Percentiles rank a stretch among this genome's conserved stretches.
Evolutionary conservation across 2,888 invertebrate species (phyloP).

Genomic region (Heliconius aoede): DNA sequence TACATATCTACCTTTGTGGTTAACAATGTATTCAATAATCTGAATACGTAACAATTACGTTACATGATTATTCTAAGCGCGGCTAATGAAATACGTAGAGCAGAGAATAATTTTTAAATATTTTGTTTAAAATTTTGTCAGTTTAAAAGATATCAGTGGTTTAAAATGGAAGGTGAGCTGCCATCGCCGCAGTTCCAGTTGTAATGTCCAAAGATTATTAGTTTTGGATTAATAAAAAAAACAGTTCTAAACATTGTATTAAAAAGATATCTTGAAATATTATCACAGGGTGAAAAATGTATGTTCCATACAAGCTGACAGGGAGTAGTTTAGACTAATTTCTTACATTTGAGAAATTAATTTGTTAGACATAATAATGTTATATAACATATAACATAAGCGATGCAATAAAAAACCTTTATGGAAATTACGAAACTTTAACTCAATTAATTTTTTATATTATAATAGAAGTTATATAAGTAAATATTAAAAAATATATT

Average conservation of each 20-base stretch:
- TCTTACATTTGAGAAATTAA: background rate
- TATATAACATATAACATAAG: no score
- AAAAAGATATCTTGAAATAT: background rate
- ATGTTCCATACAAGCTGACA: no score
- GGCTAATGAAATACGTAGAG: conserved; percentile 9
- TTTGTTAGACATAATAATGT: background rate
- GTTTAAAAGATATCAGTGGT: no score
- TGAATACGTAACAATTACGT: conserved; percentile 29
- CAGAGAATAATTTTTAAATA: background rate
- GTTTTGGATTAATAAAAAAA: background rate
- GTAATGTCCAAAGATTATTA: background rate
- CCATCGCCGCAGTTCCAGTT: no score
- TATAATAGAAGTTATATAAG: no score
- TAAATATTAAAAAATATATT: no score
- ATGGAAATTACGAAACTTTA: no score
- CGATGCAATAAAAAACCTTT: no score
- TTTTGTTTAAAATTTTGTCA: background rate
- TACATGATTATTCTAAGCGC: background rate
- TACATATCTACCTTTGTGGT: background rate
- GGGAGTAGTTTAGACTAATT: no score
- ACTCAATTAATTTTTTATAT: no score
- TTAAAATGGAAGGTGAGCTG: no score
- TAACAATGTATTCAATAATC: conserved; percentile 31
- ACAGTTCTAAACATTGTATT: background rate
- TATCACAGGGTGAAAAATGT: background rate